Percentiles rank a stretch among this genome's conserved stretches.
These are phyloP conservation scores for Loxodonta africana DNA, from an alignment of 2,113 vertebrate genomes.

Conservation along the genomic window DNA sequence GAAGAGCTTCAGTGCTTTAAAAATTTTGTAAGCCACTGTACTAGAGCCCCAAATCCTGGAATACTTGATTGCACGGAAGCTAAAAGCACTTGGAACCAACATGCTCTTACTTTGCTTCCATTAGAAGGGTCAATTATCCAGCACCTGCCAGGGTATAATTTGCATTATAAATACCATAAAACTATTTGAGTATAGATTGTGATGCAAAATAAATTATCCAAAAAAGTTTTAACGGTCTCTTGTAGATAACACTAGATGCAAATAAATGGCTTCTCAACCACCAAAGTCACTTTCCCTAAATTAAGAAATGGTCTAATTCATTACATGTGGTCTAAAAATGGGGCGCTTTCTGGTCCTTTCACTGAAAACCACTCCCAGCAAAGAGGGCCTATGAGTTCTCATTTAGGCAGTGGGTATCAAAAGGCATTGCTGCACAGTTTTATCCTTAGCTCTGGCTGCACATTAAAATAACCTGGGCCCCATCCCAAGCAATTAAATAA, in stretches of 20 bases:
- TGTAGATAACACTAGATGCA: background rate
- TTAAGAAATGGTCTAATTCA: constrained; percentile 11
- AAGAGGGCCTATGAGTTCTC: background rate
- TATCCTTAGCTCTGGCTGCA: background rate
- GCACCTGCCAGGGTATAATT: background rate
- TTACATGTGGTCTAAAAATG: background rate
- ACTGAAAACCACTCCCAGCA: constrained; percentile 19
- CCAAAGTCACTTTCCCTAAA: background rate
- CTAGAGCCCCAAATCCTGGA: background rate
- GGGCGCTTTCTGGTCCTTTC: background rate
- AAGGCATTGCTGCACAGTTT: background rate
- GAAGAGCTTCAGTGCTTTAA: background rate
- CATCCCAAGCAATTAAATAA: constrained; percentile 15
- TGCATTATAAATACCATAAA: background rate
- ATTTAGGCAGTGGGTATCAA: background rate
- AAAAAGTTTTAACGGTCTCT: background rate
- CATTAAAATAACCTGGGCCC: background rate
- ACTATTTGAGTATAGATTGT: background rate
- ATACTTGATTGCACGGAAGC: background rate
- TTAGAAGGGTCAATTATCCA: background rate
- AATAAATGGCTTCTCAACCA: constrained; percentile 29
- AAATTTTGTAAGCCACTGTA: constrained; percentile 2
- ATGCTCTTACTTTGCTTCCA: background rate
- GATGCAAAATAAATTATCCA: background rate
- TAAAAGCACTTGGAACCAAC: background rate